Conservation (phyloP, 2,797 vertebrate genomes). For the Botia kubotai region DNA sequence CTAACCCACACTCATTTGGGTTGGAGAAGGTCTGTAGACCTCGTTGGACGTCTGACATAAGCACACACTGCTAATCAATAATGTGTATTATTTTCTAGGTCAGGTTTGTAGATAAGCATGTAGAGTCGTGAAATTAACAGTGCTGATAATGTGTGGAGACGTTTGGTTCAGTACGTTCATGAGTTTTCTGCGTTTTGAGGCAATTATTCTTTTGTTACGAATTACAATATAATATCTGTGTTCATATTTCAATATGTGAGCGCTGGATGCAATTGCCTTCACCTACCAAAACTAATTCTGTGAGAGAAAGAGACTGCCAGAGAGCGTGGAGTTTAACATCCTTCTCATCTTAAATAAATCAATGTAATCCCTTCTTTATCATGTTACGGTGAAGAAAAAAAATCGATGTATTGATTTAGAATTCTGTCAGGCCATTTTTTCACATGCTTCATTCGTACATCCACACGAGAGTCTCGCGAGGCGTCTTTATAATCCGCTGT, state of each 20-base stretch:
- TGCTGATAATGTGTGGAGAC: too few species aligned
- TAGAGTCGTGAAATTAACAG: too few species aligned
- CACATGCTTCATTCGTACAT: neutral
- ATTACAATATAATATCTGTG: constrained; percentile 41
- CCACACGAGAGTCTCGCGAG: neutral
- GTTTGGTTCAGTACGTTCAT: too few species aligned
- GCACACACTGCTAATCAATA: too few species aligned
- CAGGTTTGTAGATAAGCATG: too few species aligned
- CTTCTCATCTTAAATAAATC: constrained; percentile 19
- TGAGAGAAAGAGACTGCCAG: neutral
- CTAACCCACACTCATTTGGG: too few species aligned
- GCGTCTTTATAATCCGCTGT: neutral
- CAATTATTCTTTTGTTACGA: constrained; percentile 28
- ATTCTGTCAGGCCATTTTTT: constrained; percentile 1
- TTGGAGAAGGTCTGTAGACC: too few species aligned
- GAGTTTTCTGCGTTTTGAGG: too few species aligned
- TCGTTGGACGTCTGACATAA: too few species aligned
- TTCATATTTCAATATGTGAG: constrained; percentile 12
- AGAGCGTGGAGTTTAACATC: constrained; percentile 11
- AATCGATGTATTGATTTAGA: constrained; percentile 18
- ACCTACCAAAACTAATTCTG: constrained; percentile 8
- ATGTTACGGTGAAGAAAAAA: constrained; percentile 21
- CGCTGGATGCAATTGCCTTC: constrained; percentile 21
- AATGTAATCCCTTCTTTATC: constrained; percentile 35
- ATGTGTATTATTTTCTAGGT: too few species aligned